Base-by-base conservation (phyloP, 92 coral and sea anemone species). In the Palythoa grandis region DNA sequence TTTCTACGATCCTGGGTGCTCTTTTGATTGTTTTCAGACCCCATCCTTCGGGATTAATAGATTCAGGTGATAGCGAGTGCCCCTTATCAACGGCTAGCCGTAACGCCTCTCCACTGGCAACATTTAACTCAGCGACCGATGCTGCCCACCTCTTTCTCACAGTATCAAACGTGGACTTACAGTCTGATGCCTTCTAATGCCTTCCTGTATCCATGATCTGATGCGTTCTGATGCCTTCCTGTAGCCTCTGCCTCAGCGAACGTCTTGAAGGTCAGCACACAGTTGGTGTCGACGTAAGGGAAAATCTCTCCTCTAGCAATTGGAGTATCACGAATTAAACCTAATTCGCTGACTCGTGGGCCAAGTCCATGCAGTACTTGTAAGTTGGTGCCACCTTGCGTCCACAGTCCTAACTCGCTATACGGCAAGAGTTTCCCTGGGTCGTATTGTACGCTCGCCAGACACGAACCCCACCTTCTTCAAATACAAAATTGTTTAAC, bases 241-340 rank as follows among this genome's bases (percentile, higher is more conserved):
- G 85, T n/a, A 86, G 84, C 85, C 69, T 67, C 89, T 69, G 84
- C 56, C 50, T 86, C 85, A 61, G 78, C 77, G 69, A 39, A 74
- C 16, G 84, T 85, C 88, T 40, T 74, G 76, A 86, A 86, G 65
- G 88, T 76, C 23, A 86, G 24, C 56, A 65, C 86, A 63, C 57
- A 82, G 38, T 56, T 22, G 66, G 66, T 50, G 38, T 76, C 67
- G 73, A 71, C 52, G 84, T 83, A 76, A 11, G 83, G 76, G 25
- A 76, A 86, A 19, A 86, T 86, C 57, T 83, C 86, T 19, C 86
- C 86, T 83, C 86, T 67, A 40, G 76, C 76, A 37, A 47, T 83
- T 50, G n/a, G n/a, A n/a, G n/a, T n/a, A n/a, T n/a, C n/a, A n/a
- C n/a, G n/a, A n/a, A n/a, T n/a, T n/a, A n/a, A n/a, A n/a, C n/a